These are phyloP conservation scores for Pocillopora grandis DNA, from an alignment of 92 coral and sea anemone genomes.

Conservation along the genomic window DNA sequence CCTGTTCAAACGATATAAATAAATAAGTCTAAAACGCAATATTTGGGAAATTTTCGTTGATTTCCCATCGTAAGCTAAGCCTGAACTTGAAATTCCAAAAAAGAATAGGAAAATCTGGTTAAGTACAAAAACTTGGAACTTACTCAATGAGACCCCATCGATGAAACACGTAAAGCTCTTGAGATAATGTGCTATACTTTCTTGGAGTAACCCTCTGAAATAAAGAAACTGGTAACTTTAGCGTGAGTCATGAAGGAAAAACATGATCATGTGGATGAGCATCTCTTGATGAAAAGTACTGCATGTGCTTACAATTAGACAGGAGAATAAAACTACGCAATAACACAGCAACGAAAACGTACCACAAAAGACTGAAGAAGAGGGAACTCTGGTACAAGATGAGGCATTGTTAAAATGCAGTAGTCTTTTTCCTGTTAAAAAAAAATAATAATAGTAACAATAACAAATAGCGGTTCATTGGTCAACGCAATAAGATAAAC, in stretches of 20 bases:
- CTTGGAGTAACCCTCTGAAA: slow-evolving; percentile 95
- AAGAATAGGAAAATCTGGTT: rapidly evolving
- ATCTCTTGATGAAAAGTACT: too few relatives aligned
- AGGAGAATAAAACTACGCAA: too few relatives aligned
- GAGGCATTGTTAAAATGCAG: slow-evolving; percentile 97
- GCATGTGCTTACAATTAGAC: background rate
- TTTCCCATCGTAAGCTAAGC: too few relatives aligned
- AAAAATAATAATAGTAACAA: background rate
- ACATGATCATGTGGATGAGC: background rate
- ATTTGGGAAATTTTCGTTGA: too few relatives aligned
- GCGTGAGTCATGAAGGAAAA: background rate
- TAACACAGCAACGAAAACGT: background rate
- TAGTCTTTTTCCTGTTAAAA: slow-evolving; percentile 81
- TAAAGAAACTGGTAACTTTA: background rate
- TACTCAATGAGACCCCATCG: slow-evolving; percentile 97
- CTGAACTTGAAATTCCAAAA: too few relatives aligned
- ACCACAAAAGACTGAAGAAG: slow-evolving; percentile 89
- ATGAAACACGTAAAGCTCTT: slow-evolving; percentile 92
- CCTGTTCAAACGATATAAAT: too few relatives aligned
- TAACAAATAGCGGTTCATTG: too few relatives aligned
- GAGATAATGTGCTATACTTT: slow-evolving; percentile 84
- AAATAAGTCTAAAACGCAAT: too few relatives aligned
- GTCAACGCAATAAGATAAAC: background rate
- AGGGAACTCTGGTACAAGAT: slow-evolving; percentile 95
- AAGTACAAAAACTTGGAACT: slow-evolving; percentile 13